Conservation (phyloP, 2,113 vertebrate species). For the Trichechus manatus region DNA sequence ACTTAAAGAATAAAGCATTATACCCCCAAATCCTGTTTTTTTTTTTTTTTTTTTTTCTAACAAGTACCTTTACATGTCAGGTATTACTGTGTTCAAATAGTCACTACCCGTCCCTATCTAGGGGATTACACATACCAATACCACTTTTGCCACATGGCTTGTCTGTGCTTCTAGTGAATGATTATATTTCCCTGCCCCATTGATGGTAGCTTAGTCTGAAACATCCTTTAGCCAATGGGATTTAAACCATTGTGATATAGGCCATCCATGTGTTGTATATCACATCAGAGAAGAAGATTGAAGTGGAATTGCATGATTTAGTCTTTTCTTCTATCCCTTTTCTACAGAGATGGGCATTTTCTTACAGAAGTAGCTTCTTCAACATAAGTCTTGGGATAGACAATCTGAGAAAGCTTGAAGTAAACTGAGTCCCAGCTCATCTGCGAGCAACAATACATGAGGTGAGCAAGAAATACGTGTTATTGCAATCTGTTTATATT, state of each 20-base stretch:
- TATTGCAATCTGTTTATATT: background rate
- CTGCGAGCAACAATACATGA: background rate
- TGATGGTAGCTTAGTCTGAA: background rate
- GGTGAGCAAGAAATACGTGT: background rate
- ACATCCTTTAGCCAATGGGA: background rate
- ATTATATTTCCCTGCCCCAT: background rate
- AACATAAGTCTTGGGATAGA: background rate
- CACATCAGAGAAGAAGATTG: background rate
- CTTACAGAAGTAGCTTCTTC: background rate
- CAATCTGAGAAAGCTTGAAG: background rate
- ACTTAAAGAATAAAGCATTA: background rate
- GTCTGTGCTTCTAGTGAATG: background rate
- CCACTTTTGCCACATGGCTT: background rate
- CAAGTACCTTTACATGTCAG: background rate
- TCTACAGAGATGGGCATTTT: background rate
- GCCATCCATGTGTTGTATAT: background rate
- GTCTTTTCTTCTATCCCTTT: background rate
- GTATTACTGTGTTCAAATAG: background rate
- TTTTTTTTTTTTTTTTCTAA: background rate
- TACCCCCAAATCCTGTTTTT: background rate
- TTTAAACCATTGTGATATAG: background rate
- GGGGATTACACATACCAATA: rapidly evolving
- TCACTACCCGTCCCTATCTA: background rate
- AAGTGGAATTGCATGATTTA: background rate
- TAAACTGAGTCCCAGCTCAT: background rate